Base-by-base conservation (phyloP, 2,888 invertebrate species). In the Celastrina argiolus region DNA sequence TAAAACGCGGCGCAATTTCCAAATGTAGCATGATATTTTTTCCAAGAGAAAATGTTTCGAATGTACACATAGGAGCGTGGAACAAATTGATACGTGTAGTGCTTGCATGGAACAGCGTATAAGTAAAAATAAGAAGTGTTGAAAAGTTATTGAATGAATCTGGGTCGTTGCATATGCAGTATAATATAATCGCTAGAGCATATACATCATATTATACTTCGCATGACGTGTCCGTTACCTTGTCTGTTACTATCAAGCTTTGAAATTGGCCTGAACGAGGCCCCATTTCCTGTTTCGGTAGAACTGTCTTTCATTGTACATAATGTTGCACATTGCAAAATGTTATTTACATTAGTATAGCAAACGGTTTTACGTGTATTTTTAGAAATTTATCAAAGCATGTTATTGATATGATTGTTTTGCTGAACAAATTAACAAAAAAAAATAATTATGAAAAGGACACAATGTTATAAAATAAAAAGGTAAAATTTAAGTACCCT, bases 251-350 rank as follows among this genome's bases (percentile, higher is more conserved):
- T 59, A 42, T 42, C 59, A 18, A 59, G 58, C 58, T 66, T 59
- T 41, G 8, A 31, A 65, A 56, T 31, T 42, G 58, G 12, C 31
- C 42, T 56, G 51, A 51, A 42, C 14, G 65, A 61, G 61, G 39
- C 39, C 6, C 61, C 12, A 61, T 61, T 61, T 61, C 61, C 61
- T 61, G 5, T 61, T 61, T 61, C 36, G 36, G 22, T 61, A 61
- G 39, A 39, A 26, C 22, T 26, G 22, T 26, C 22, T 36, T 36
- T 36, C 22, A 51, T 51, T 22, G 12, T 51, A 51, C 22, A 26
- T 82, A 78, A 76, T 81, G 80, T 81, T 68, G 69, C 70, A 68
- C 71, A 68, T n/a, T 72, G 72, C 68, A 66, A 51, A 51, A 51
- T 26, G 12, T 12, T 26, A 0, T 51, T 51, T 26, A 22, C 26